A percentile compares a stretch with the other conserved stretches of the same genome.
phyloP scores from a whole-genome alignment of 2,797 vertebrate genomes.

The Brotula barbata region DNA sequence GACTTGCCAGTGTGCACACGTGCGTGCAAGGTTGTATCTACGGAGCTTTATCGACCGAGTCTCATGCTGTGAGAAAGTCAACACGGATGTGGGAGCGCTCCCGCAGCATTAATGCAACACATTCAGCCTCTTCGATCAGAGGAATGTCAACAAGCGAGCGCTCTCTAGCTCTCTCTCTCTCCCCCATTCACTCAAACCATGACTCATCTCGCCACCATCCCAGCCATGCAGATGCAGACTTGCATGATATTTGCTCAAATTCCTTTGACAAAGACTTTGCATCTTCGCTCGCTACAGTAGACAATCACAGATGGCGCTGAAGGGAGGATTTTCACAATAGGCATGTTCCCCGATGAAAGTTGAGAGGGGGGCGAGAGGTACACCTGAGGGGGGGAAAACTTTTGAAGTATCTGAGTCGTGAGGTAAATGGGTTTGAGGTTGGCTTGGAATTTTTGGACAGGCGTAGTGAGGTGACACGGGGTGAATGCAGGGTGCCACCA shows the following conservation, averaged over 20 bases:
- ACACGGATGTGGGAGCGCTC: constrained; percentile 60
- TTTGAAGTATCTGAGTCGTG: constrained; percentile 44
- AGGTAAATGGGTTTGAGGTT: constrained; percentile 20
- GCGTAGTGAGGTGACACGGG: constrained; percentile 2
- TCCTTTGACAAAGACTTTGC: constrained; percentile 42
- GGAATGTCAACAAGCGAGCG: constrained; percentile 72
- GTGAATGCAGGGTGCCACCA: constrained; percentile 2
- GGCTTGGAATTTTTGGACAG: constrained; percentile 19
- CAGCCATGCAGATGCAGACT: constrained; percentile 75
- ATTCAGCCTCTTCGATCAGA: constrained; percentile 58
- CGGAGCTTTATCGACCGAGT: constrained; percentile 51
- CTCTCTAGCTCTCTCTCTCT: constrained; percentile 36
- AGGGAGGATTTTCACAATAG: constrained; percentile 8
- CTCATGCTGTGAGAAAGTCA: constrained; percentile 72
- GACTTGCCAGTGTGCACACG: not conserved
- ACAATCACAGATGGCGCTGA: constrained; percentile 18
- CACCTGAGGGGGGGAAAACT: not conserved
- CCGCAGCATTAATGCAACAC: constrained; percentile 53
- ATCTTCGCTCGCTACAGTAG: constrained; percentile 26
- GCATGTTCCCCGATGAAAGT: constrained; percentile 38
- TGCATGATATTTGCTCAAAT: constrained; percentile 70
- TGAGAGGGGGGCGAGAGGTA: constrained; percentile 5
- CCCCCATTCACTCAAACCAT: constrained; percentile 55
- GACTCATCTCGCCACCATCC: constrained; percentile 65
- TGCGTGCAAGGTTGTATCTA: not conserved